A percentile compares a stretch with the other conserved stretches of the same genome.
These are phyloP conservation scores for Mythimna albipuncta DNA, from an alignment of 2,888 invertebrate genomes.

Conservation along the genomic window DNA sequence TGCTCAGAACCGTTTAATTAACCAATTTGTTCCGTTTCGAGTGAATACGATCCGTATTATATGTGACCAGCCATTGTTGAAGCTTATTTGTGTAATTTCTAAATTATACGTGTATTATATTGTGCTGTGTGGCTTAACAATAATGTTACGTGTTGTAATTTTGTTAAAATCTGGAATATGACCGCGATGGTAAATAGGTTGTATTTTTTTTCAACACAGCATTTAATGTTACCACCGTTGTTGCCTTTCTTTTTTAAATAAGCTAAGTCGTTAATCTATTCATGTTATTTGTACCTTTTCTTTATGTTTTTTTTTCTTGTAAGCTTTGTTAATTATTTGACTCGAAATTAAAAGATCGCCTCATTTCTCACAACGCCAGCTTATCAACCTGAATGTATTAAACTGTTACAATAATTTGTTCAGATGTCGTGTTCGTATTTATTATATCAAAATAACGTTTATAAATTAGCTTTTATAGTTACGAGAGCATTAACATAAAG, in stretches of 20 bases:
- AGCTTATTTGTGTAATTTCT: conserved; percentile 70
- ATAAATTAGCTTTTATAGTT: conserved; percentile 65
- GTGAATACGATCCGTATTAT: conserved; percentile 75
- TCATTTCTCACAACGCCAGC: conserved; percentile 28
- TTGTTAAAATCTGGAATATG: conserved; percentile 49
- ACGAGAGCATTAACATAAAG: conserved; percentile 67
- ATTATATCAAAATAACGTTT: conserved; percentile 57
- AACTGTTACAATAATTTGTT: conserved; percentile 51
- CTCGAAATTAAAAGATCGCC: conserved; percentile 2
- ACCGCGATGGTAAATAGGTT: conserved; percentile 21
- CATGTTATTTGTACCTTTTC: neutral
- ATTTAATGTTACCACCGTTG: conserved; percentile 7
- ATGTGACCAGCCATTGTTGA: conserved; percentile 69
- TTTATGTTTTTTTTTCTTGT: conserved; percentile 9
- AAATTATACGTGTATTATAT: conserved; percentile 64
- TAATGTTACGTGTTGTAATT: conserved; percentile 48
- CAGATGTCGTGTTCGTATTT: conserved; percentile 56
- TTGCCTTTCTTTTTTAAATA: neutral
- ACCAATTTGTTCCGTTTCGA: conserved; percentile 85
- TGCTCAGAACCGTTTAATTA: conserved; percentile 79
- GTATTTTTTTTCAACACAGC: conserved; percentile 8
- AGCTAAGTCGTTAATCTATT: neutral
- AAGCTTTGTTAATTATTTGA: conserved; percentile 1
- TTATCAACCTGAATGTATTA: conserved; percentile 44
- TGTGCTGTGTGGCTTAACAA: conserved; percentile 50